phyloP scores from a whole-genome alignment of 2,888 invertebrate genomes.

The Hydroisotoma schaefferi region DNA sequence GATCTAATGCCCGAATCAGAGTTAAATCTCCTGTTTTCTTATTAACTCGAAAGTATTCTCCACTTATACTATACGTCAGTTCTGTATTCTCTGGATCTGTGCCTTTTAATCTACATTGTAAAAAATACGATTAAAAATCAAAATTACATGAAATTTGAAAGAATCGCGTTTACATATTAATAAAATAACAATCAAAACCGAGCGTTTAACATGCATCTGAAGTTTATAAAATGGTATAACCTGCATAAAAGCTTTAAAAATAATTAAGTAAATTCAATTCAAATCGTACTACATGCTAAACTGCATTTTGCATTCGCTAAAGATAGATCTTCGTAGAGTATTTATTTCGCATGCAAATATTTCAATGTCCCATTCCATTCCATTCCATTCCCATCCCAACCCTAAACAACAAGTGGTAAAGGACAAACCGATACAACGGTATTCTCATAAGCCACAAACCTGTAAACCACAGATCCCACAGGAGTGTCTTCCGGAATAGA shows the following conservation, averaged over 20 bases:
- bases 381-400: not conserved
- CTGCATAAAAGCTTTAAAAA: too few species aligned
- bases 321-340: too few species aligned
- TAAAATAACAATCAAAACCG: not conserved
- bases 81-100: conserved; percentile 71
- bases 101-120: conserved; percentile 53
- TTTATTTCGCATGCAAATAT: too few species aligned
- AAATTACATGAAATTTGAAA: not conserved
- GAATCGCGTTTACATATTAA: not conserved
- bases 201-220: too few species aligned
- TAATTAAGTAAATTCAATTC: too few species aligned
- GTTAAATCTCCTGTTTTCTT: conserved; percentile 70
- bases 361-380: too few species aligned
- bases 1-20: conserved; percentile 65
- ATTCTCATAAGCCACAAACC: conserved; percentile 49
- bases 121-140: conserved; percentile 8
- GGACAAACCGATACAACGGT: not conserved
- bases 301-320: too few species aligned
- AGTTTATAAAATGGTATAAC: too few species aligned
- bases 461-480: conserved; percentile 72
- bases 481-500: conserved; percentile 69
- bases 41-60: conserved; percentile 76
- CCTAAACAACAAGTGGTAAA: too few species aligned
- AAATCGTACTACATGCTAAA: too few species aligned
- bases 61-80: conserved; percentile 73